phyloP scores from a whole-genome alignment of 2,113 vertebrate genomes.

The Callopanchax toddi region DNA sequence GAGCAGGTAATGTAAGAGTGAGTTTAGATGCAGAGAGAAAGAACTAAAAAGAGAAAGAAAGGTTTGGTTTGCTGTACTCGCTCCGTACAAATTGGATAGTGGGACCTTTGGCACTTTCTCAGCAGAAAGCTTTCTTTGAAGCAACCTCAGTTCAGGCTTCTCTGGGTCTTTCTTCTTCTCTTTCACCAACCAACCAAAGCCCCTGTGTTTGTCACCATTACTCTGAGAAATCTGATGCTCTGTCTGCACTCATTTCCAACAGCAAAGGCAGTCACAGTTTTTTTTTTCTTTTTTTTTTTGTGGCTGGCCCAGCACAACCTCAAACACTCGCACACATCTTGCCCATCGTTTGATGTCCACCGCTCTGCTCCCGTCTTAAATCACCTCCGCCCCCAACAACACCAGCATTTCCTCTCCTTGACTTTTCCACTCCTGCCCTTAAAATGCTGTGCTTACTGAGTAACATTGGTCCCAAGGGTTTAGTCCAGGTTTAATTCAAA shows the following conservation, averaged over 20 bases:
- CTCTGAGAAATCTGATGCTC: constrained; percentile 64
- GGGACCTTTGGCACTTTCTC: constrained; percentile 66
- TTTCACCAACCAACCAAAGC: constrained; percentile 66
- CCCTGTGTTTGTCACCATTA: constrained; percentile 77
- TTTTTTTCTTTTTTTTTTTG: constrained; percentile 53
- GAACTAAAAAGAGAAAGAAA: constrained; percentile 35
- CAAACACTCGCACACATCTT: constrained; percentile 65
- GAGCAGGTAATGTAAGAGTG: constrained; percentile 45
- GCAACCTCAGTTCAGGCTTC: constrained; percentile 59
- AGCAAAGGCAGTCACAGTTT: constrained; percentile 62
- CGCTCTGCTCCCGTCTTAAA: constrained; percentile 64
- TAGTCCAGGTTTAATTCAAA: constrained; percentile 89
- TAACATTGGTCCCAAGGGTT: constrained; percentile 85
- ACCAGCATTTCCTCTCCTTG: constrained; percentile 55
- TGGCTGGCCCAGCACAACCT: constrained; percentile 70
- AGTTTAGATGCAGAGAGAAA: constrained; percentile 46
- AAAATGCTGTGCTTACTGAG: constrained; percentile 73
- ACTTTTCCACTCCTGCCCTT: constrained; percentile 50
- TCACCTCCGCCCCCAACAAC: constrained; percentile 56
- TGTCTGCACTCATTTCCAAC: constrained; percentile 70
- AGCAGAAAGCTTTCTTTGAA: constrained; percentile 67
- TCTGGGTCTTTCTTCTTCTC: constrained; percentile 69
- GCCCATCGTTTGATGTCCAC: constrained; percentile 73
- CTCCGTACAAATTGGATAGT: constrained; percentile 72
- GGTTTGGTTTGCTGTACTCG: constrained; percentile 45